phyloP scores from a whole-genome alignment of 2,113 vertebrate species.

The Aspidoscelis tigris region DNA sequence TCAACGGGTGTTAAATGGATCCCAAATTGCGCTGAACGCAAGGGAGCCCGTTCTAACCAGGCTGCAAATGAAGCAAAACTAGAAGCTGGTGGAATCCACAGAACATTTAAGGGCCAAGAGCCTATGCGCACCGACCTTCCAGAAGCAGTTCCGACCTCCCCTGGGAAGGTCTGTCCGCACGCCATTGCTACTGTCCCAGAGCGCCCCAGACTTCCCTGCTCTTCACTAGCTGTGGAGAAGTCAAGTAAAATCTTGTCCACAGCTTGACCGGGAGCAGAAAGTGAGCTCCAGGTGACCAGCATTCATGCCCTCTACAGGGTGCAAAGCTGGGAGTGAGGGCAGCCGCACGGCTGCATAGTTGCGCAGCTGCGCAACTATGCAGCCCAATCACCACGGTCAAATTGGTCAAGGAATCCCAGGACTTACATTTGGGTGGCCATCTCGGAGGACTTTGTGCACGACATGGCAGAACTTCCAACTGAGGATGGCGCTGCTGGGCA shows the following conservation, averaged over 20 bases:
- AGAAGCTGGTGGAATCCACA: not conserved
- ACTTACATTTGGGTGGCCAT: constrained; percentile 95
- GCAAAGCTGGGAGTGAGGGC: no score
- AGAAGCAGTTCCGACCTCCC: no score
- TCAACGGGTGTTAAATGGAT: not conserved
- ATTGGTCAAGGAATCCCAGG: not conserved
- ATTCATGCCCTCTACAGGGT: not conserved
- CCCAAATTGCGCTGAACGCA: not conserved
- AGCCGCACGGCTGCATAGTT: no score
- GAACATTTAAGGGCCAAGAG: not conserved
- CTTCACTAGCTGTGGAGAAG: no score
- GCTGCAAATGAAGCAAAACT: not conserved
- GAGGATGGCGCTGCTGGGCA: constrained; percentile 91
- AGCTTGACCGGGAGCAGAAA: no score
- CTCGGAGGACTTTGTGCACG: constrained; percentile 93
- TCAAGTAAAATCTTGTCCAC: no score
- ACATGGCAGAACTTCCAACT: constrained; percentile 99
- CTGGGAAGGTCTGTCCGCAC: no score
- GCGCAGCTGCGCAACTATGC: no score
- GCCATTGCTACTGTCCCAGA: no score
- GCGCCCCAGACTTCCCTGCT: no score
- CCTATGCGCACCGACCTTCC: no score
- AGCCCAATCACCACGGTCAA: no score
- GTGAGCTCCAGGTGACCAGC: not conserved
- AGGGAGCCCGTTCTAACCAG: not conserved